Base-by-base conservation (phyloP, 2,113 vertebrate genomes). In the Perca fluviatilis region DNA sequence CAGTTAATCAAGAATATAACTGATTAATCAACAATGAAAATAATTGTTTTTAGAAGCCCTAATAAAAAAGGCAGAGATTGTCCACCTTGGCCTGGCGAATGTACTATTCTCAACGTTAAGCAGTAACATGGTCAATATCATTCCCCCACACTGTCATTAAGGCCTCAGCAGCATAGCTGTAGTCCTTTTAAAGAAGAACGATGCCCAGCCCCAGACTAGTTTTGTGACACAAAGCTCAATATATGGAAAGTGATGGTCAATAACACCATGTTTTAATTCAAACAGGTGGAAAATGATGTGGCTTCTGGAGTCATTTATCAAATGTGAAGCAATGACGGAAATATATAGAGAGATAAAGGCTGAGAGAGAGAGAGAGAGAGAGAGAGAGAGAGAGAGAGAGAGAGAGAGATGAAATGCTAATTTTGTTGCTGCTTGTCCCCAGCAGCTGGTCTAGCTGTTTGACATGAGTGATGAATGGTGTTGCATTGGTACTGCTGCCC, bases 391-490 rank as follows among this genome's bases (percentile, higher is more conserved):
- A 36, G 12, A 23, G 58, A 68, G 88, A 93, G 92, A 88, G 91
- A 78, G 91, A 89, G 90, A 93, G 91, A 93, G 96, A 96, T 95
- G 95, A 97, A 97, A 98, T 97, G 97, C 96, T 95, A 97, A 97
- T 97, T 94, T 95, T 84, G 95, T 85, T 84, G 89, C 94, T 88
- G 79, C 95, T 83, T 90, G 89, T 96, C 96, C 95, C 95, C 94
- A 96, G 96, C 96, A 97, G 97, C 97, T 97, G 97, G 95, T 95
- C 96, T 95, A 94, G 96, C 94, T 93, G 96, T 95, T 95, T 97
- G 97, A 98, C 97, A 96, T 95, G 95, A 96, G 96, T 99, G 97
- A 99, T 98, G 96, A 98, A 99, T 99, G 96, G 93, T 94, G 92
- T 93, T 96, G 95, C 96, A 96, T 95, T 96, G 97, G 95, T 97